These are phyloP conservation scores for Suricata suricatta DNA, from an alignment of 2,113 vertebrate genomes.

Conservation along the genomic window DNA sequence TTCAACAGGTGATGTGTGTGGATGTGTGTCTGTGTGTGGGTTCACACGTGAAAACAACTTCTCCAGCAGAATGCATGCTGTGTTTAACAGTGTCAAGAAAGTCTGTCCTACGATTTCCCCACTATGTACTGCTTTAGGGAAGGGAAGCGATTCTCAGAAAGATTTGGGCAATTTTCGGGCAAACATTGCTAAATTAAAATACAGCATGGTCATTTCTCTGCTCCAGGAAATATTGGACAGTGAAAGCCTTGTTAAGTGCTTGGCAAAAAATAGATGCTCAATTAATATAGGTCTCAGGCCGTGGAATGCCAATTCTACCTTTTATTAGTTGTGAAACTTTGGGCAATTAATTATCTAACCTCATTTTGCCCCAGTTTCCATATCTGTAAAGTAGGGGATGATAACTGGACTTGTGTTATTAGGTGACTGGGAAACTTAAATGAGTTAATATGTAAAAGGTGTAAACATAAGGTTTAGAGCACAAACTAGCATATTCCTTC, in stretches of 20 bases:
- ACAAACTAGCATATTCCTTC: not conserved
- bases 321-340: not conserved
- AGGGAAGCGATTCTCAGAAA: constrained; percentile 10
- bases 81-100: not conserved
- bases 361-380: not conserved
- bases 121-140: not conserved
- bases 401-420: not conserved
- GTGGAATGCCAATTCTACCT: not conserved
- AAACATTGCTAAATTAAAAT: constrained; percentile 43
- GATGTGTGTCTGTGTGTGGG: not conserved
- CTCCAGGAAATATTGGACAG: not conserved
- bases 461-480: not conserved
- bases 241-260: not conserved
- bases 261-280: not conserved
- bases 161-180: not conserved
- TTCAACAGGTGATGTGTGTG: not conserved
- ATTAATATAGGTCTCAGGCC: not conserved
- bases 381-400: not conserved
- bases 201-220: not conserved
- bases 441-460: not conserved
- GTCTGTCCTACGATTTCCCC: not conserved
- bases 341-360: not conserved
- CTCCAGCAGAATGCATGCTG: not conserved
- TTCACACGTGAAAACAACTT: not conserved
- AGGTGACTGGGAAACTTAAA: not conserved